phyloP scores from a whole-genome alignment of 2,113 vertebrate genomes.

The Ictidomys tridecemlineatus region DNA sequence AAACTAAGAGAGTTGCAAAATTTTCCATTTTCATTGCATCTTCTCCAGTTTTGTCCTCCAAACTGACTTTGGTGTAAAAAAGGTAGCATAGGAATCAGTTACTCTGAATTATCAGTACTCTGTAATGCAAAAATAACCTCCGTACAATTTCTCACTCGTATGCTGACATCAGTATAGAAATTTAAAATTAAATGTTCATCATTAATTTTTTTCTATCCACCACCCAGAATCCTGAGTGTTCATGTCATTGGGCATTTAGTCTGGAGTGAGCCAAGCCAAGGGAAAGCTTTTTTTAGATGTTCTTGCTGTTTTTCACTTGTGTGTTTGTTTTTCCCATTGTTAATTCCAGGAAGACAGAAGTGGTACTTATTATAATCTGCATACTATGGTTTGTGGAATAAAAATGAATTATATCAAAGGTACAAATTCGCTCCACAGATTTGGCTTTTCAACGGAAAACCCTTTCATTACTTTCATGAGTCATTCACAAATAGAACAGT shows the following conservation, averaged over 20 bases:
- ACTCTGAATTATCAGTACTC: not conserved
- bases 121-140: not conserved
- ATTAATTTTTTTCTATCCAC: not conserved
- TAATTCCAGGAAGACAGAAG: not conserved
- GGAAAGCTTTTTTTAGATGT: not conserved
- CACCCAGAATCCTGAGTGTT: not conserved
- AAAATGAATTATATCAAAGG: not conserved
- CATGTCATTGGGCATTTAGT: not conserved
- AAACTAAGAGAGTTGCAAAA: not conserved
- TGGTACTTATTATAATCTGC: not conserved
- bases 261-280: not conserved
- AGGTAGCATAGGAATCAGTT: not conserved
- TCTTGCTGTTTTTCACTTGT: not conserved
- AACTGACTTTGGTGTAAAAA: not conserved
- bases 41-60: not conserved
- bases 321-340: not conserved
- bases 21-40: not conserved
- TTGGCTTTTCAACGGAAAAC: not conserved
- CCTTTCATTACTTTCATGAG: constrained; percentile 1
- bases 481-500: not conserved
- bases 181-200: not conserved
- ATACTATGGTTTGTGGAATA: not conserved
- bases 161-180: not conserved
- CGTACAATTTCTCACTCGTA: not conserved
- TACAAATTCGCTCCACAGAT: not conserved